phyloP scores from a whole-genome alignment of 2,888 invertebrate species.

The Xanthia icteritia region DNA sequence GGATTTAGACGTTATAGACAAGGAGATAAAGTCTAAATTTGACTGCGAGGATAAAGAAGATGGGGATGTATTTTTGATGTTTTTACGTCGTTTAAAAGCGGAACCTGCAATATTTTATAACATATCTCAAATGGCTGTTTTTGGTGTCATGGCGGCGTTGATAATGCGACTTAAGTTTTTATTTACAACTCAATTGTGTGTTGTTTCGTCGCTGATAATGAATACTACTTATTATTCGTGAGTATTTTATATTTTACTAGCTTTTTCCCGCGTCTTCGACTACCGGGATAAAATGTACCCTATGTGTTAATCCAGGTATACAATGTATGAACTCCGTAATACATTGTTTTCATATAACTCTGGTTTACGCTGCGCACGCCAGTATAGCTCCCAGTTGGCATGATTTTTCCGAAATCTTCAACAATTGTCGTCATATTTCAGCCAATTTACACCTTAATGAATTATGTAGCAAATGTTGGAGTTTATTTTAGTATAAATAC shows the following conservation, averaged over 20 bases:
- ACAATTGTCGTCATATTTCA: too few relatives aligned
- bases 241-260: slow-evolving; percentile 65
- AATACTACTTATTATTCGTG: slow-evolving; percentile 90
- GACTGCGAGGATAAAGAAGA: slow-evolving; percentile 64
- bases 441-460: too few relatives aligned
- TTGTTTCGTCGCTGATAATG: slow-evolving; percentile 92
- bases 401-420: too few relatives aligned
- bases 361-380: too few relatives aligned
- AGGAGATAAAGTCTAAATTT: slow-evolving; percentile 67
- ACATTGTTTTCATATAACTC: too few relatives aligned
- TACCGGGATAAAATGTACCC: too few relatives aligned
- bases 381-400: too few relatives aligned
- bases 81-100: slow-evolving; percentile 79
- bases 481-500: too few relatives aligned
- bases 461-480: too few relatives aligned
- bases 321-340: too few relatives aligned
- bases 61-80: slow-evolving; percentile 62
- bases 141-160: slow-evolving; percentile 93
- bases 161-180: slow-evolving; percentile 95
- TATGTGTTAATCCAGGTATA: too few relatives aligned
- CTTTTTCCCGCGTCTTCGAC: too few relatives aligned
- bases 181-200: slow-evolving; percentile 94
- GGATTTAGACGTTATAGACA: slow-evolving; percentile 74
- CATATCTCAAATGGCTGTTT: slow-evolving; percentile 93
- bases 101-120: slow-evolving; percentile 92